phyloP scores from a whole-genome alignment of 2,797 vertebrate genomes.

The Urocyon cinereoargenteus region DNA sequence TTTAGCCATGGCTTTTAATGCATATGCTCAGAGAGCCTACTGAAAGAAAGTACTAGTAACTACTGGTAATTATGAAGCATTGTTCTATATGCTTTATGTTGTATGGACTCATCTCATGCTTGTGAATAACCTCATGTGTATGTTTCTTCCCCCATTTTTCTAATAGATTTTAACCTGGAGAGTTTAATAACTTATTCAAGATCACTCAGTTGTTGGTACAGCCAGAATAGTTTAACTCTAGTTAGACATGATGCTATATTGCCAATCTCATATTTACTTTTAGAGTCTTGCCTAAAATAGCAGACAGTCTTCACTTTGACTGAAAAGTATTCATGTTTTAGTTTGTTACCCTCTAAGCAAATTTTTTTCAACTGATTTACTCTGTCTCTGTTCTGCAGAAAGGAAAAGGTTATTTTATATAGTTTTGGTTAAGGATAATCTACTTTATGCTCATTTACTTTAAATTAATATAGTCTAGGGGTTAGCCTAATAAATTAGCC shows the following conservation, averaged over 20 bases:
- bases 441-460: slow-evolving; percentile 9
- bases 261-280: background rate
- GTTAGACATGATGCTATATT: background rate
- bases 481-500: background rate
- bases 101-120: background rate
- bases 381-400: background rate
- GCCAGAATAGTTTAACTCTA: background rate
- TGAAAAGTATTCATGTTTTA: background rate
- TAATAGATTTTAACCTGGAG: background rate
- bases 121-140: background rate
- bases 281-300: background rate
- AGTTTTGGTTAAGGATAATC: background rate
- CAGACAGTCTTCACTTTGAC: background rate
- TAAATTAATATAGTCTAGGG: background rate
- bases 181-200: background rate
- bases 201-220: background rate
- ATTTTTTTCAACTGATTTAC: background rate
- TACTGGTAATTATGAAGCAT: background rate
- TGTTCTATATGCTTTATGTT: background rate
- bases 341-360: slow-evolving; percentile 12
- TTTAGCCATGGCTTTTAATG: background rate
- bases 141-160: background rate
- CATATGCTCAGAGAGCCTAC: background rate
- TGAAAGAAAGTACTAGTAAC: background rate
- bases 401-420: background rate